Percentiles rank a stretch among this genome's conserved stretches.
These are phyloP conservation scores for Conus canariensis DNA, from an alignment of 2,888 invertebrate genomes.

Conservation along the genomic window DNA sequence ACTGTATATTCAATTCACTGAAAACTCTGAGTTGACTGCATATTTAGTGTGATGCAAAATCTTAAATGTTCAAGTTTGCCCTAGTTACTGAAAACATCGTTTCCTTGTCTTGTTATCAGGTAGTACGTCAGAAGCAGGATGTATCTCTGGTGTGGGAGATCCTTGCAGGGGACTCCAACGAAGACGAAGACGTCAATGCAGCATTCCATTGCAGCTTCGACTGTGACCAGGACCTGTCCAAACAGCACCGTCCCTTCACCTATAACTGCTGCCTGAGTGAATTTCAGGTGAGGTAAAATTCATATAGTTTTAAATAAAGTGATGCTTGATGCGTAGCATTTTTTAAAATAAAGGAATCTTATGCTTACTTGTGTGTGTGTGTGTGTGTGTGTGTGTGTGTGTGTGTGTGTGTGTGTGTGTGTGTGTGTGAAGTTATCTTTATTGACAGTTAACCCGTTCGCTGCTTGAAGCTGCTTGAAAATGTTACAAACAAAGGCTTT, in stretches of 20 bases:
- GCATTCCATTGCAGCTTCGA: constrained; percentile 84
- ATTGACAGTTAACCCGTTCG: not conserved
- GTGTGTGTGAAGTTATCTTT: not conserved
- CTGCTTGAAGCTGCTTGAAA: too few species aligned
- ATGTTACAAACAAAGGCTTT: too few species aligned
- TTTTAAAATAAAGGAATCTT: not conserved
- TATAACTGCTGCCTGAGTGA: constrained; percentile 90
- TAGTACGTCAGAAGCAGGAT: constrained; percentile 87
- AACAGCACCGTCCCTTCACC: constrained; percentile 72
- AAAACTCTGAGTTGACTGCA: too few species aligned
- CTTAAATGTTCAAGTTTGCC: too few species aligned
- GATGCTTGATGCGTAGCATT: not conserved
- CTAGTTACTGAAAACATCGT: too few species aligned
- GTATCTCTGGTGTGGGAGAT: constrained; percentile 93
- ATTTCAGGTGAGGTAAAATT: constrained; percentile 83
- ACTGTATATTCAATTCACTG: too few species aligned
- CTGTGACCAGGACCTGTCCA: constrained; percentile 62
- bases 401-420: constrained; percentile 8
- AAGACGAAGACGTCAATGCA: constrained; percentile 75
- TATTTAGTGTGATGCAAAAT: too few species aligned
- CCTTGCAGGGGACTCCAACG: constrained; percentile 75
- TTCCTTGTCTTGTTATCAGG: constrained; percentile 77
- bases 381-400: constrained; percentile 15
- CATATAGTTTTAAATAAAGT: not conserved
- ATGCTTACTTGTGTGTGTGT: not conserved